Base-by-base conservation (phyloP, 1,140 invertebrate species). In the Drosophila kikkawai region DNA sequence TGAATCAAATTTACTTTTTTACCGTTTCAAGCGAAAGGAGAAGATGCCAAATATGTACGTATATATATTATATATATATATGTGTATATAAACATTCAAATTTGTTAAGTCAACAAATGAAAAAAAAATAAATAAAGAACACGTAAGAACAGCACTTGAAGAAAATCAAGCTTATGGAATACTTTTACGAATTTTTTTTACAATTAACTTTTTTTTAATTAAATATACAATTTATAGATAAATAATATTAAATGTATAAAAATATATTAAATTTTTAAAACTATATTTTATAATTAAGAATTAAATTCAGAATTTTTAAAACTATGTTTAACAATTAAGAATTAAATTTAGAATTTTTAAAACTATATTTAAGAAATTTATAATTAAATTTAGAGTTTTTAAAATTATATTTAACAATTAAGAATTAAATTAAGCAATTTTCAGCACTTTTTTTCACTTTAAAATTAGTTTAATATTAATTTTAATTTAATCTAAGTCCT, bases 1-100 rank as follows among this genome's bases (percentile, higher is more conserved):
- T 86, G 79, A 91, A 91, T 82, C 71, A 91, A 91, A 91, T 90
- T 91, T 91, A 91, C 88, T 90, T 91, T 91, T 91, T 91, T 91
- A 91, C 88, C 88, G 88, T 91, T 91, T 91, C 85, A 78, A 91
- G 88, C 88, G 88, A 91, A 91, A 91, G 88, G 88, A 91, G 83
- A 76, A 75, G 66, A 77, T 74, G 39, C 39, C 60, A 44, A 60
- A 64, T 64, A 65, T 47, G 48, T 51, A 53, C 37, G 50, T 55
- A 51, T 60, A 59, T 34, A 57, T 68, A 48, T 17, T 37, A 66
- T 61, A 68, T 65, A 15, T 34, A 45, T 55, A 29, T 48, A 45
- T 55, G 42, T 57, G 19, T 37, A 66, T 41, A 44, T 51, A 57
- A 12, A 8, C 29, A 36, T 26, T 59, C 15, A 50, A 50, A 59